These are phyloP conservation scores for Lepus oiostolus DNA, from an alignment of 2,797 vertebrate species.

Conservation along the genomic window DNA sequence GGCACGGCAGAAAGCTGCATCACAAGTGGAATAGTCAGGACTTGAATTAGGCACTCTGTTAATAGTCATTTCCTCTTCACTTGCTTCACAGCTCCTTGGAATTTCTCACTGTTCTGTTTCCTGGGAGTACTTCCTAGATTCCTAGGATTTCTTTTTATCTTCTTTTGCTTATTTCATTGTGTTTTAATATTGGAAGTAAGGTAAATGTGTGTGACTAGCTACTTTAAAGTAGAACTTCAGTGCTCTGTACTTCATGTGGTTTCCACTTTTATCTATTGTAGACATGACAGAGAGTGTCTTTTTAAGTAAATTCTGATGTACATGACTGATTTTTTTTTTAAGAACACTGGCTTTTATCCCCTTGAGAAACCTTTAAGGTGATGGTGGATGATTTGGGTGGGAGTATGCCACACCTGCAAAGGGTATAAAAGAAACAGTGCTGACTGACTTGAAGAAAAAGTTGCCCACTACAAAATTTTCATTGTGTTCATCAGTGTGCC, in stretches of 20 bases:
- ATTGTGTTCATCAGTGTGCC: constrained; percentile 5
- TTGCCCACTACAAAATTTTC: constrained; percentile 43
- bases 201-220: constrained; percentile 21
- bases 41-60: too few species aligned
- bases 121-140: constrained; percentile 28
- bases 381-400: neutral
- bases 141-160: constrained; percentile 43
- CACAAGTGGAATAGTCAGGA: too few species aligned
- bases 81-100: constrained; percentile 30
- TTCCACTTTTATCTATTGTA: constrained; percentile 32
- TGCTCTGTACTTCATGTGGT: neutral
- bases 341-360: neutral
- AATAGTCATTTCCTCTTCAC: neutral
- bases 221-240: constrained; percentile 60
- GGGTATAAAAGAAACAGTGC: neutral
- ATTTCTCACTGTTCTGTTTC: constrained; percentile 5
- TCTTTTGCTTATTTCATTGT: constrained; percentile 52
- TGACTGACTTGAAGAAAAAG: constrained; percentile 9
- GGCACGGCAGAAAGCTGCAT: too few species aligned
- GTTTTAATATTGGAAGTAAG: constrained; percentile 46
- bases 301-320: constrained; percentile 34
- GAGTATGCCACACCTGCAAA: neutral
- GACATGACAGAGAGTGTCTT: constrained; percentile 28
- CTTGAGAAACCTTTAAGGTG: neutral
- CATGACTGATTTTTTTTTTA: neutral